Evolutionary conservation across 2,888 invertebrate genomes (phyloP).

Genomic region (Spicauda simplicius): DNA sequence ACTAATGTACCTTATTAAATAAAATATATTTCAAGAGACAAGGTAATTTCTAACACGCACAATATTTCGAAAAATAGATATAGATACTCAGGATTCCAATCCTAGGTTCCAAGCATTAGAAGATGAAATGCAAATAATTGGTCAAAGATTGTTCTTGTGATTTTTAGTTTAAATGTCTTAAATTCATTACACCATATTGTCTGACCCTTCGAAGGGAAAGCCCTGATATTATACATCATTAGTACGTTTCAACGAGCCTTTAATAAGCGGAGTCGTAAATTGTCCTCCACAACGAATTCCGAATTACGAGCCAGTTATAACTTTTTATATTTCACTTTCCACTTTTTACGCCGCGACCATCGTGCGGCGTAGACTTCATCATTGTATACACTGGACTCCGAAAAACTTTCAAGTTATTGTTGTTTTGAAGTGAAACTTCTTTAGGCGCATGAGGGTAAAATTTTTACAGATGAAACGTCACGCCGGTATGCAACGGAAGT

Average conservation of each 20-base stretch:
- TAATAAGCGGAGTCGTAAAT: constrained; percentile 74
- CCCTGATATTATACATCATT: constrained; percentile 11
- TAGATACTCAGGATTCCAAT: too few species aligned
- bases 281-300: constrained; percentile 68
- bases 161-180: too few species aligned
- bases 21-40: too few species aligned
- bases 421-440: too few species aligned
- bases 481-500: too few species aligned
- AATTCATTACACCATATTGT: not conserved
- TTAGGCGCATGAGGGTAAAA: too few species aligned
- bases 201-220: not conserved
- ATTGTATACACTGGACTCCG: not conserved
- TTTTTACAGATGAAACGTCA: too few species aligned
- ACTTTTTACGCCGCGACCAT: constrained; percentile 66
- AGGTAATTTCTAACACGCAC: too few species aligned
- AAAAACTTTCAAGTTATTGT: not conserved
- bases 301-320: constrained; percentile 67
- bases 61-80: too few species aligned
- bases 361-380: constrained; percentile 47
- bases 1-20: too few species aligned
- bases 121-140: too few species aligned
- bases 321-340: constrained; percentile 78
- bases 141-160: not conserved
- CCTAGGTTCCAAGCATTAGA: too few species aligned
- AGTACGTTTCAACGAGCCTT: constrained; percentile 45